Conservation (phyloP, 2,113 vertebrate genomes). For the Perccottus glenii region DNA sequence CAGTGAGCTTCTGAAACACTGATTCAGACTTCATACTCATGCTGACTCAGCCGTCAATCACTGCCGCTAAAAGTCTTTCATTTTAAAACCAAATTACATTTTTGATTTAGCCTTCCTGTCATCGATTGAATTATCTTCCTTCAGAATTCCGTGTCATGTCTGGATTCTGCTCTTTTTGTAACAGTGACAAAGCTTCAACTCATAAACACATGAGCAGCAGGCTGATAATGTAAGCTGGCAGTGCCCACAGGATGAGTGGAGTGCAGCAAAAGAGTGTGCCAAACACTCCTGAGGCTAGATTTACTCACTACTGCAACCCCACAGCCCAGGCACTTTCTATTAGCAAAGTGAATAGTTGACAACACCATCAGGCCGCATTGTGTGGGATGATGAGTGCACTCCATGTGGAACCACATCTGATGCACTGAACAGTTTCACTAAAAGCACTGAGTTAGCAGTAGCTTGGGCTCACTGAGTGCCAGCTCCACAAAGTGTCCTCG, state of each 20-base stretch:
- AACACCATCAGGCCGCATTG: conserved; percentile 14
- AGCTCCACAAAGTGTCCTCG: too few species aligned
- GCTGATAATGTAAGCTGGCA: conserved; percentile 64
- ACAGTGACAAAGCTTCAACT: conserved; percentile 57
- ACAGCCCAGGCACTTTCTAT: conserved; percentile 45
- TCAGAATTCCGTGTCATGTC: conserved; percentile 14
- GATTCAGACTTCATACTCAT: conserved; percentile 3
- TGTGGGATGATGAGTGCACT: conserved; percentile 17
- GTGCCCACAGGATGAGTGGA: conserved; percentile 23
- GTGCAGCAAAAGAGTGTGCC: conserved; percentile 39
- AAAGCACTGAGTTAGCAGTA: background rate
- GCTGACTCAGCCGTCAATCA: conserved; percentile 4
- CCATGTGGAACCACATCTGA: conserved; percentile 4
- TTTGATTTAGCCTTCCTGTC: conserved; percentile 9
- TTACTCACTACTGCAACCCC: conserved; percentile 48
- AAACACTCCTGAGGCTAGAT: conserved; percentile 57
- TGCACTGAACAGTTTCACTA: background rate
- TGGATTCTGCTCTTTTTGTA: conserved; percentile 35
- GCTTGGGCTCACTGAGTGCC: background rate
- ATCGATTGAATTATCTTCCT: conserved; percentile 15
- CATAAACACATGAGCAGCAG: conserved; percentile 53
- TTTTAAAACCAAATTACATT: background rate
- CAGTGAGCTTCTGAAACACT: background rate
- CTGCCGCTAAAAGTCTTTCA: background rate
- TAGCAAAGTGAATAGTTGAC: conserved; percentile 34